These are phyloP conservation scores for Drosophila fulvimacula DNA, from an alignment of 2,888 invertebrate species.

Conservation along the genomic window DNA sequence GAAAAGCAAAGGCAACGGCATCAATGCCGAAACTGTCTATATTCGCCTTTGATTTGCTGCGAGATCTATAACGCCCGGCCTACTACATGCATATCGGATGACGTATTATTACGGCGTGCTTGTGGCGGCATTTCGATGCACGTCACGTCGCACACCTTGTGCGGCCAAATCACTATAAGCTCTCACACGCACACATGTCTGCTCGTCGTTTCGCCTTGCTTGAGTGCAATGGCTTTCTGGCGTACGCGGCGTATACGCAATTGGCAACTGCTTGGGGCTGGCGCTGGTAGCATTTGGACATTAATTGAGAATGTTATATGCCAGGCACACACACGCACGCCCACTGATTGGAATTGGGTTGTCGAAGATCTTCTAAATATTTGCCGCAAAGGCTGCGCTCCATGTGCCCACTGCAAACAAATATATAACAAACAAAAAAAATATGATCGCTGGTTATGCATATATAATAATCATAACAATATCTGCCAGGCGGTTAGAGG, in stretches of 20 bases:
- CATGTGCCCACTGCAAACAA: not conserved
- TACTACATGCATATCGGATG: not conserved
- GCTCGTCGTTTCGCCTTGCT: not conserved
- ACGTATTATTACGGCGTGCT: not conserved
- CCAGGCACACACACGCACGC: constrained; percentile 1
- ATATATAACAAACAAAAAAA: not conserved
- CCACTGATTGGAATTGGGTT: not conserved
- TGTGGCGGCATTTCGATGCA: constrained; percentile 30
- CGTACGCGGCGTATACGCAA: constrained; percentile 1
- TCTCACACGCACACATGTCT: not conserved
- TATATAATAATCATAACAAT: not conserved
- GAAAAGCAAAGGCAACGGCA: no score
- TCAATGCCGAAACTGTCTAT: not conserved
- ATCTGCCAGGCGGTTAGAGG: not conserved
- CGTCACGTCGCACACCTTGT: constrained; percentile 50
- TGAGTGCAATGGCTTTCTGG: not conserved
- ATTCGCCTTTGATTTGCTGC: not conserved
- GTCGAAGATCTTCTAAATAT: not conserved
- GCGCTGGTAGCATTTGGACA: not conserved
- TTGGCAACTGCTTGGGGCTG: constrained; percentile 4
- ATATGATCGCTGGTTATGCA: constrained; percentile 1
- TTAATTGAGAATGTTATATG: constrained; percentile 6
- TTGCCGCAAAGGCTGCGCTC: not conserved
- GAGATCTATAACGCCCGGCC: not conserved
- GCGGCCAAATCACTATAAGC: constrained; percentile 36